Evolutionary conservation across 2,113 vertebrate species (phyloP), one percentile per base, ranked within the genome.

Genomic region (Chionis minor): DNA sequence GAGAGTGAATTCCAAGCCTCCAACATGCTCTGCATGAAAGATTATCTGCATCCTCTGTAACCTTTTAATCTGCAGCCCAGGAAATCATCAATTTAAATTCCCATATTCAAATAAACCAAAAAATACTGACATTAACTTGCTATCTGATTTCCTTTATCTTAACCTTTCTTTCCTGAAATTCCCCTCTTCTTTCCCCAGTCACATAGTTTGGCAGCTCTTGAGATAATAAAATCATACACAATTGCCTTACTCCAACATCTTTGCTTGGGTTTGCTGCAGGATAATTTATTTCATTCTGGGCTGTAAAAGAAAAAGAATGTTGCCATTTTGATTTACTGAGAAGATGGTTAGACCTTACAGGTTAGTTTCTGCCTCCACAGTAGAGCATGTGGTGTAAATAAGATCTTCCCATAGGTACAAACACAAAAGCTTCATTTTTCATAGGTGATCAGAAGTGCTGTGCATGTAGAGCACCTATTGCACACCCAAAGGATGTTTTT

Each of bases 101-200:
- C 33, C 33, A 4, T 42, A 38, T 44, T 63, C 71, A 80, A 93
- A 87, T 51, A 88, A 93, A 58, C 3, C 13, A 89, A 69, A 70
- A 92, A 71, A 45, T 74, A 35, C 24, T 54, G 45, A 30, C 28
- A 59, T 91, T 82, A 6, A 4, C 22, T 88, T 73, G 30, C 40
- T 65, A 4, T 84, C 40, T 72, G 12, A 75, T 82, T 94, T 92
- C 45, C 54, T 89, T 95, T 79, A 40, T 47, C 47, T 79, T 61
- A 78, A 52, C 13, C 38, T 93, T 86, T 91, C 4, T 90, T 94
- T 90, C 38, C 81, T 83, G 62, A 87, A 92, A 71, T 67, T 88
- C 20, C 4, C 17, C 8, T 78, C 24, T 74, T 73, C 28, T 78
- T 77, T 62, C 19, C 28, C 19, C 42, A 65, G 44, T 61, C 40